Evolutionary conservation across 2,113 vertebrate genomes (phyloP).

Genomic region (Dryoscopus gambensis): DNA sequence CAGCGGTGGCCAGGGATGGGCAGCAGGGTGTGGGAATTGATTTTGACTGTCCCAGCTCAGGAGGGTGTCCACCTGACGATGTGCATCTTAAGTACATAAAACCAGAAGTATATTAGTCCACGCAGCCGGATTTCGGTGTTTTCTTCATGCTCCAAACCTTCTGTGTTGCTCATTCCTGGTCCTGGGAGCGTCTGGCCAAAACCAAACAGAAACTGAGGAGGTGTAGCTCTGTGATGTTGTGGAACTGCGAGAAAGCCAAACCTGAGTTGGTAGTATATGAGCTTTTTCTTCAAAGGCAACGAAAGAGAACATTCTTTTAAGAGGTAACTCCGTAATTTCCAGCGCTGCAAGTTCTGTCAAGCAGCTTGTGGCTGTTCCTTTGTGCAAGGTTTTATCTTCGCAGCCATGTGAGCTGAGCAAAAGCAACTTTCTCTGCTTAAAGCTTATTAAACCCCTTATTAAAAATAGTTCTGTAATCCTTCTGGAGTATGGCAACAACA

Average conservation of each 20-base stretch:
- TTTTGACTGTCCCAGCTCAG: not conserved
- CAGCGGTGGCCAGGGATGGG: accelerated
- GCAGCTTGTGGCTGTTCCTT: not conserved
- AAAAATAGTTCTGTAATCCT: not conserved
- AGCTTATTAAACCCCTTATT: not conserved
- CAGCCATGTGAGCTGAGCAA: not conserved
- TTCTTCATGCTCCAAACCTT: accelerated
- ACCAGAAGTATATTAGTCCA: not conserved
- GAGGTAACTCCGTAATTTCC: not conserved
- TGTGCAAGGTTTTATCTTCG: not conserved
- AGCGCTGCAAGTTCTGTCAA: not conserved
- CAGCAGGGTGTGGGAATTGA: not conserved
- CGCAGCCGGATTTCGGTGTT: not conserved
- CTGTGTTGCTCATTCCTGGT: accelerated
- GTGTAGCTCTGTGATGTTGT: not conserved
- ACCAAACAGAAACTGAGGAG: not conserved
- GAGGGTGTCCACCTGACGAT: not conserved
- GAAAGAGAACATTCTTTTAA: not conserved
- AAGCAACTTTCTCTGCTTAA: not conserved
- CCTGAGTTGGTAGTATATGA: not conserved
- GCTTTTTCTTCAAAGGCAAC: not conserved
- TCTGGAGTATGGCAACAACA: not conserved
- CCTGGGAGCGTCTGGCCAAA: not conserved
- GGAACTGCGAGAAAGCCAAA: not conserved
- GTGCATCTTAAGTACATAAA: not conserved